Conservation (phyloP, 2,797 vertebrate species). For the Muscicapa striata region DNA sequence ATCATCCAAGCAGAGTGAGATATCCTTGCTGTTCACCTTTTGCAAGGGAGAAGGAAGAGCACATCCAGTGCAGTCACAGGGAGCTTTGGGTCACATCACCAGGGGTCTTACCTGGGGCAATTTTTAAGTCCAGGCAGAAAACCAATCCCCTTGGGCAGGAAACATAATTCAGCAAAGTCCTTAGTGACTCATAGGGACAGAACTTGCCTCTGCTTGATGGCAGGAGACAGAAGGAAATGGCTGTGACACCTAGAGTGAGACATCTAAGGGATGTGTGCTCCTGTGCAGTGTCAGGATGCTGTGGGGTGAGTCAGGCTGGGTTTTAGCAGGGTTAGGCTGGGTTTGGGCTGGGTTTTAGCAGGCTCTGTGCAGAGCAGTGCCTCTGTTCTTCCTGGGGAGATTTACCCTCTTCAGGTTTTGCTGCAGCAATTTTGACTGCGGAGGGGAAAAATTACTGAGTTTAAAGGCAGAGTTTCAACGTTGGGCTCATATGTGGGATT, state of each 20-base stretch:
- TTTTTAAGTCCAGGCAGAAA: background rate
- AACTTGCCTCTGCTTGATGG: background rate
- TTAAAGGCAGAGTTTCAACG: background rate
- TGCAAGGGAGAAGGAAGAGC: background rate
- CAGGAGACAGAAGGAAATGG: background rate
- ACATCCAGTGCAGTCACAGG: background rate
- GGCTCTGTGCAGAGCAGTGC: background rate
- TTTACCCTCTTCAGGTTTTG: background rate
- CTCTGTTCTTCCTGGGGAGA: background rate
- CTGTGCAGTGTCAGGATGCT: background rate
- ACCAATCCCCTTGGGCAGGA: background rate
- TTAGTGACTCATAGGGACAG: background rate
- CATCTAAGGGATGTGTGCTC: background rate
- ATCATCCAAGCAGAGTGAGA: background rate
- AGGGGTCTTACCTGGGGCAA: background rate
- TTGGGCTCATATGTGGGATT: background rate
- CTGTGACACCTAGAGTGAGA: background rate
- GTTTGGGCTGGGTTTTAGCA: background rate
- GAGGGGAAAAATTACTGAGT: background rate
- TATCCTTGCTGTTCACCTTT: background rate
- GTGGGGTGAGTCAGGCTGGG: background rate
- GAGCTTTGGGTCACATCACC: background rate
- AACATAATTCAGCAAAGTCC: background rate
- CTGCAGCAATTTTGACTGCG: background rate
- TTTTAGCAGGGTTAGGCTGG: background rate